phyloP scores from a whole-genome alignment of 2,113 vertebrate genomes.

The Larimichthys polyactis region DNA sequence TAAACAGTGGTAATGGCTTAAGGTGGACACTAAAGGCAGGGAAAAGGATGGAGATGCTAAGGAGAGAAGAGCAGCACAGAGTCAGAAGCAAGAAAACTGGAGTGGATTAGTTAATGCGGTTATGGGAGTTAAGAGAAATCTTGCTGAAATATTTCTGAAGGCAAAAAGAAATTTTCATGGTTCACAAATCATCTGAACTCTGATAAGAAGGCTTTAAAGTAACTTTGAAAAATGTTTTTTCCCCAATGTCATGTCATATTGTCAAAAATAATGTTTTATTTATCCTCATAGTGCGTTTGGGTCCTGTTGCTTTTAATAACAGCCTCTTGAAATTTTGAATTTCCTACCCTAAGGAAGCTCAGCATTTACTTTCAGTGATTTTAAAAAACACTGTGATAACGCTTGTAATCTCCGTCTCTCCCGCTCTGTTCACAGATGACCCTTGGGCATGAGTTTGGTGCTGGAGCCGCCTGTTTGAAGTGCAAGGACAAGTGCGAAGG shows the following conservation, averaged over 20 bases:
- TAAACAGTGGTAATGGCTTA: not conserved
- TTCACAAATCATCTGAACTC: not conserved
- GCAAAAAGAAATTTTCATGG: not conserved
- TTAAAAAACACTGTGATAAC: not conserved
- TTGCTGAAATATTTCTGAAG: not conserved
- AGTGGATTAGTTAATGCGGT: not conserved
- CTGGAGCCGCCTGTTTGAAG: conserved; percentile 94
- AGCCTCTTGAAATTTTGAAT: not conserved
- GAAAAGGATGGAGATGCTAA: not conserved
- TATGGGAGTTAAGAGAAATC: not conserved
- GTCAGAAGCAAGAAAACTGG: not conserved
- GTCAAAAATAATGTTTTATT: not conserved
- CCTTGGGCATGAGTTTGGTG: conserved; percentile 95
- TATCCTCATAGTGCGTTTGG: not conserved
- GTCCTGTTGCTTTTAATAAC: not conserved
- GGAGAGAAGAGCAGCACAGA: not conserved
- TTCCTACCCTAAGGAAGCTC: not conserved
- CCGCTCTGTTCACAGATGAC: conserved; percentile 88
- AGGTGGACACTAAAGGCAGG: not conserved
- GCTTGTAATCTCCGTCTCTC: not conserved
- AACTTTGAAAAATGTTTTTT: not conserved
- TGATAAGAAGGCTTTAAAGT: not conserved
- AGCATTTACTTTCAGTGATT: not conserved
- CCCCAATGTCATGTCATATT: not conserved
- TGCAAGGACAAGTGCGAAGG: conserved; percentile 98